These are phyloP conservation scores for Brachyrhaphis roseni DNA, from an alignment of 2,797 vertebrate genomes.

Conservation along the genomic window DNA sequence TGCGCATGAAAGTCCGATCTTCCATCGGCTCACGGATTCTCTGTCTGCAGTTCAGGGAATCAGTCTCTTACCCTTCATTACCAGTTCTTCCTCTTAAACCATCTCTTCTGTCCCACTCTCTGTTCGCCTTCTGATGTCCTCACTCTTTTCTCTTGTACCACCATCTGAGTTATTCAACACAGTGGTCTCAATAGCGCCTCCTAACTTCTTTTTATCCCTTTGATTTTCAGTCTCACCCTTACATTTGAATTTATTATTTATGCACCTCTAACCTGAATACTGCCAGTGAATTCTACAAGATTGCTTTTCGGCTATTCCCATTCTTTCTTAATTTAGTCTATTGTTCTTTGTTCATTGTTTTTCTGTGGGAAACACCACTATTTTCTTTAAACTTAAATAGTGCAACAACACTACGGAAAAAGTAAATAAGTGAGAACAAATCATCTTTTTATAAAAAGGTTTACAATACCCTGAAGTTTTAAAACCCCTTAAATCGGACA, in stretches of 20 bases:
- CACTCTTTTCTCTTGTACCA: neutral
- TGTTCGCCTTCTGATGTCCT: neutral
- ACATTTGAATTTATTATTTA: conserved; percentile 4
- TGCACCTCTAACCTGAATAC: neutral
- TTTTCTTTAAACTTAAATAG: neutral
- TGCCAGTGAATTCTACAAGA: neutral
- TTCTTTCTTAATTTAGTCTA: neutral
- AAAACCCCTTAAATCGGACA: neutral
- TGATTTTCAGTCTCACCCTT: conserved; percentile 7
- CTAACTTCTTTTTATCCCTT: neutral
- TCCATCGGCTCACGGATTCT: conserved; percentile 31
- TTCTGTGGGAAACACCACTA: neutral
- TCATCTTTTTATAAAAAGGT: neutral
- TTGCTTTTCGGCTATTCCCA: neutral
- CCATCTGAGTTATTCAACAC: conserved; percentile 4
- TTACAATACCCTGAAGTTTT: neutral
- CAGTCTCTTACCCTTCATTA: conserved; percentile 22
- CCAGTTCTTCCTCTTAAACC: conserved; percentile 22
- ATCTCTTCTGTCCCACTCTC: conserved; percentile 1
- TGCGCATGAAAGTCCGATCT: conserved; percentile 21
- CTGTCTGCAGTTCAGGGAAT: conserved; percentile 43
- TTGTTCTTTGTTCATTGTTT: neutral
- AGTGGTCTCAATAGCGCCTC: neutral
- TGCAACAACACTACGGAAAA: neutral
- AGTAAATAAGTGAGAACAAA: neutral